phyloP scores from a whole-genome alignment of 2,113 vertebrate genomes.

The Gymnocephalus cernua region DNA sequence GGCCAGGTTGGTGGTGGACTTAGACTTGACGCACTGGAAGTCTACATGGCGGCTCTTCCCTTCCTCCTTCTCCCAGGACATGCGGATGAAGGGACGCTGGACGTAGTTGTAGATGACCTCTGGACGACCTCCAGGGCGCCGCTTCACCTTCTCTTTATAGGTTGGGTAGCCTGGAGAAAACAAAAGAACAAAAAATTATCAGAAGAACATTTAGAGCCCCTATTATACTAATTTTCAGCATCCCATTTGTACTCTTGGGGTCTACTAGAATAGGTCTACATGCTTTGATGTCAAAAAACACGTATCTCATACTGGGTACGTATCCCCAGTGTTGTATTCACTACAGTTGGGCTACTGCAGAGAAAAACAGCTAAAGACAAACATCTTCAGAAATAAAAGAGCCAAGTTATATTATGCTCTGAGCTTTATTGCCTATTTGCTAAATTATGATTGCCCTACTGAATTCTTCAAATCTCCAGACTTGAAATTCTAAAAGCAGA shows the following conservation, averaged over 20 bases:
- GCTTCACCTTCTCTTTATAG: constrained; percentile 99
- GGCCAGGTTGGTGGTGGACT: constrained; percentile 97
- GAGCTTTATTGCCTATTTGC: neutral
- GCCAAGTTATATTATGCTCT: neutral
- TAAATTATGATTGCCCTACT: neutral
- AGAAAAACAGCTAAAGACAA: neutral
- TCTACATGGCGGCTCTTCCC: constrained; percentile 98
- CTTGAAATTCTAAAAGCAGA: neutral
- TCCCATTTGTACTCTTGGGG: no score
- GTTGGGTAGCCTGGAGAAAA: constrained; percentile 91
- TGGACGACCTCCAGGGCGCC: constrained; percentile 93
- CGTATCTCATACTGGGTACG: no score
- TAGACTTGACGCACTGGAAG: constrained; percentile 99
- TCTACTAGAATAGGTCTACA: no score
- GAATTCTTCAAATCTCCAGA: neutral
- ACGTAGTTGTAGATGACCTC: constrained; percentile 99
- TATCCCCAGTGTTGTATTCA: neutral
- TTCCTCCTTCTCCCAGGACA: constrained; percentile 99
- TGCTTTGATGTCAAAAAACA: no score
- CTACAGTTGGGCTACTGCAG: neutral
- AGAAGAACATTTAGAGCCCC: neutral
- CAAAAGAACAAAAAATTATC: neutral
- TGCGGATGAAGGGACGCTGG: constrained; percentile 97
- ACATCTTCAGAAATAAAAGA: neutral
- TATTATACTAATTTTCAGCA: neutral